Evolutionary conservation across 2,888 invertebrate genomes (phyloP).

Genomic region (Glaucopsyche alexis): DNA sequence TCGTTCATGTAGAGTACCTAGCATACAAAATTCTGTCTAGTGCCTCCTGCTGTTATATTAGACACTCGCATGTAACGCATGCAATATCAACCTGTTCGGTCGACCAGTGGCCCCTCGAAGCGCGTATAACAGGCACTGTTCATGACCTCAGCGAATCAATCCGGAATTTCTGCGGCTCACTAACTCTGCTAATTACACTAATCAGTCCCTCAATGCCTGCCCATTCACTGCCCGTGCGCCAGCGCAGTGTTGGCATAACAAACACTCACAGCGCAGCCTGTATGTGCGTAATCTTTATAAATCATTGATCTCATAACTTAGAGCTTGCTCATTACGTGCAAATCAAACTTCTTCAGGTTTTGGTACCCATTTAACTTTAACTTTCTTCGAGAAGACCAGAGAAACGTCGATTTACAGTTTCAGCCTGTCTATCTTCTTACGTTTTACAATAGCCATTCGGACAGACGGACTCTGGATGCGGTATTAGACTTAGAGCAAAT

Average conservation of each 20-base stretch:
- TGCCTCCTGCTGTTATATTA: background rate
- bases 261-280: background rate
- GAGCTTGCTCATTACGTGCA: background rate
- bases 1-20: too few species aligned
- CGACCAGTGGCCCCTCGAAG: background rate
- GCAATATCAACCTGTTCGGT: background rate
- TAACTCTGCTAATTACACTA: conserved; percentile 26
- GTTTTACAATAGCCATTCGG: too few species aligned
- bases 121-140: background rate
- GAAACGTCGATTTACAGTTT: too few species aligned
- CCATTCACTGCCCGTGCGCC: conserved; percentile 28
- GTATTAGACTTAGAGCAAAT: too few species aligned
- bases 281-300: background rate
- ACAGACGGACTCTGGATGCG: too few species aligned
- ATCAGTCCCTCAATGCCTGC: background rate
- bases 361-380: background rate
- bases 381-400: background rate
- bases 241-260: conserved; percentile 16
- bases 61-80: background rate
- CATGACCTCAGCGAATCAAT: conserved; percentile 18
- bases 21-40: too few species aligned
- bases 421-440: too few species aligned
- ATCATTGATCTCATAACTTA: background rate
- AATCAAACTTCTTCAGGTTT: background rate
- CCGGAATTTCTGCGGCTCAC: conserved; percentile 17